Conservation (phyloP, 2,888 invertebrate species). For the Ptychoptera albimana region DNA sequence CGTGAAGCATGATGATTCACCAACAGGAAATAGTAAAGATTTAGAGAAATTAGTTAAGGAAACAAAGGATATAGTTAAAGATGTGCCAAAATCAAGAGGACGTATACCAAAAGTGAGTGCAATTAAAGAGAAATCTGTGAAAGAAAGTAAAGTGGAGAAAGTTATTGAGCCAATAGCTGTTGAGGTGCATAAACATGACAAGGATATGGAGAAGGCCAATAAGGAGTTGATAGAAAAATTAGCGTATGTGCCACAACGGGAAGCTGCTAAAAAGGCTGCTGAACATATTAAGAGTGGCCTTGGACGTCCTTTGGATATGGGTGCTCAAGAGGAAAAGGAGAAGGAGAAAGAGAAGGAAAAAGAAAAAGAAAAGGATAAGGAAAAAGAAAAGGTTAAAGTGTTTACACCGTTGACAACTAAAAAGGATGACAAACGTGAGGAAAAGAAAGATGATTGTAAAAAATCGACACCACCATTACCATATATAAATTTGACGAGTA, state of each 20-base stretch:
- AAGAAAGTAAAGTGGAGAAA: slow-evolving; percentile 33
- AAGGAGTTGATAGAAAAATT: slow-evolving; percentile 27
- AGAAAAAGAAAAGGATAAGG: slow-evolving; percentile 21
- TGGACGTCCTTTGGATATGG: slow-evolving; percentile 22
- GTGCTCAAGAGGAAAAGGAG: slow-evolving; percentile 16
- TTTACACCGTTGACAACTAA: not conserved
- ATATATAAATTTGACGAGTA: slow-evolving; percentile 20
- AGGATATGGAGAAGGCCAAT: slow-evolving; percentile 24
- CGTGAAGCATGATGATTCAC: slow-evolving; percentile 20
- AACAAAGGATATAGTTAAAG: not conserved
- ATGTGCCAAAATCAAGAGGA: slow-evolving; percentile 5
- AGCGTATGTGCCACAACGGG: slow-evolving; percentile 75
- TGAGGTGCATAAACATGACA: slow-evolving; percentile 15
- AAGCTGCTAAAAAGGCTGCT: slow-evolving; percentile 82
- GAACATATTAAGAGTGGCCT: slow-evolving; percentile 75
- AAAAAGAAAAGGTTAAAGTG: slow-evolving; percentile 23
- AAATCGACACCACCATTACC: not conserved
- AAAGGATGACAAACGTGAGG: no score
- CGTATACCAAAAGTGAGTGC: not conserved
- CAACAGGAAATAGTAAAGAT: slow-evolving; percentile 11
- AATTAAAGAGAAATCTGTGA: slow-evolving; percentile 14
- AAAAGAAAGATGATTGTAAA: slow-evolving; percentile 1
- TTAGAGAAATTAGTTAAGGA: slow-evolving; percentile 6
- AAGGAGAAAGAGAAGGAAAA: slow-evolving; percentile 26
- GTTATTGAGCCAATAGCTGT: slow-evolving; percentile 17